These are phyloP conservation scores for Crotalus horridus DNA, from an alignment of 2,113 vertebrate species.

Conservation along the genomic window DNA sequence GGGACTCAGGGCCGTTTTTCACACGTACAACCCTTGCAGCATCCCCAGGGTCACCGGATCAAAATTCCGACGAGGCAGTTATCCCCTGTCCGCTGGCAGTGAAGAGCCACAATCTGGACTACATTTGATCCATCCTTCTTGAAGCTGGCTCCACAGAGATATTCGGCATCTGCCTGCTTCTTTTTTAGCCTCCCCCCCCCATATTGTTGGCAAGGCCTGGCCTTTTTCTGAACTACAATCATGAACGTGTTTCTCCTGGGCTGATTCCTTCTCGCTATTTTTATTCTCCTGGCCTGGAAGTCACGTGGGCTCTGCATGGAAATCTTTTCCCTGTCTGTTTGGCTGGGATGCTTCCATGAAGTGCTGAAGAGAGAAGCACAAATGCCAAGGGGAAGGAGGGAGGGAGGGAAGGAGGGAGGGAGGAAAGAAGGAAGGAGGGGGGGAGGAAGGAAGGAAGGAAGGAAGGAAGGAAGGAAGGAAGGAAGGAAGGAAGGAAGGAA, in stretches of 20 bases:
- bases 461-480: not conserved
- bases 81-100: not conserved
- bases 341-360: conserved; percentile 43
- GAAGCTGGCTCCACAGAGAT: not conserved
- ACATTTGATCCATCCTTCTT: not conserved
- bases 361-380: not conserved
- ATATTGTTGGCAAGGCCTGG: conserved; percentile 16
- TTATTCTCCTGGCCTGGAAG: conserved; percentile 28
- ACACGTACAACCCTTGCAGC: not conserved
- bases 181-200: not conserved
- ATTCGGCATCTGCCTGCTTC: not conserved
- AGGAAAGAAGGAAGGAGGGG: not conserved
- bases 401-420: too few relatives aligned
- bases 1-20: not conserved
- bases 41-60: too few relatives aligned
- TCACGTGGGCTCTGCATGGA: conserved; percentile 26
- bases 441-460: not conserved
- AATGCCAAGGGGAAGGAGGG: rapidly evolving
- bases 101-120: conserved; percentile 10
- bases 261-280: conserved; percentile 46
- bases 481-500: not conserved
- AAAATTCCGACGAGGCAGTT: not conserved
- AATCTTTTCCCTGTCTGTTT: conserved; percentile 25
- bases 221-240: conserved; percentile 18
- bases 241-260: conserved; percentile 29